phyloP scores from a whole-genome alignment of 2,113 vertebrate genomes.

The Acanthisitta chloris region DNA sequence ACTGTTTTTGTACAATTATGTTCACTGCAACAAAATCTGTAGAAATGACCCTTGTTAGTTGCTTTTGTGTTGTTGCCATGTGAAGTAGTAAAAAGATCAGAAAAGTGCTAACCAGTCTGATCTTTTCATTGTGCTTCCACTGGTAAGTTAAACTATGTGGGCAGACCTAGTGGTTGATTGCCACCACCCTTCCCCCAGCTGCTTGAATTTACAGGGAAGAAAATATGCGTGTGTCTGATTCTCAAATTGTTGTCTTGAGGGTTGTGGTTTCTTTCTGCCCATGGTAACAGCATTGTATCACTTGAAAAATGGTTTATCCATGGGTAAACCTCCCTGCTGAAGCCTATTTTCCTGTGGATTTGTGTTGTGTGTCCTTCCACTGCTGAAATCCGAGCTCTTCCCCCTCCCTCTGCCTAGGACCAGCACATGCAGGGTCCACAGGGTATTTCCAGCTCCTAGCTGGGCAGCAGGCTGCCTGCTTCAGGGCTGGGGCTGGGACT shows the following conservation, averaged over 20 bases:
- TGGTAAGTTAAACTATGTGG: background rate
- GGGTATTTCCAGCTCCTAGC: background rate
- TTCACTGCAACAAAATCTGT: background rate
- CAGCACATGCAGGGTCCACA: rapidly evolving
- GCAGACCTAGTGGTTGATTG: background rate
- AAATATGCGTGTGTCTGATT: background rate
- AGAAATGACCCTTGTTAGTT: background rate
- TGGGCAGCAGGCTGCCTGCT: background rate
- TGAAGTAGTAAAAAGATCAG: background rate
- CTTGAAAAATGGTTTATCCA: background rate
- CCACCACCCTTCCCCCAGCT: background rate
- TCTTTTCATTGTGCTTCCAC: background rate
- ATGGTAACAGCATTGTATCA: background rate
- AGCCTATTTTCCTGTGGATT: background rate
- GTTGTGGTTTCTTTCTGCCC: background rate
- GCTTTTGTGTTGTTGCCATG: background rate
- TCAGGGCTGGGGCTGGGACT: rapidly evolving
- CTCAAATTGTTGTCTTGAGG: background rate
- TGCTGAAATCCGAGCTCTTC: background rate
- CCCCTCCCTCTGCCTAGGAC: background rate
- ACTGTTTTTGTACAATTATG: background rate
- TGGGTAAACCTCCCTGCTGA: background rate
- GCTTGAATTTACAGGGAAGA: background rate
- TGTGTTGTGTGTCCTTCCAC: background rate
- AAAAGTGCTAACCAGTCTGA: background rate